A percentile compares a stretch with the other conserved stretches of the same genome.
Conservation (phyloP, 2,888 invertebrate genomes). For the Papilio protenor region DNA sequence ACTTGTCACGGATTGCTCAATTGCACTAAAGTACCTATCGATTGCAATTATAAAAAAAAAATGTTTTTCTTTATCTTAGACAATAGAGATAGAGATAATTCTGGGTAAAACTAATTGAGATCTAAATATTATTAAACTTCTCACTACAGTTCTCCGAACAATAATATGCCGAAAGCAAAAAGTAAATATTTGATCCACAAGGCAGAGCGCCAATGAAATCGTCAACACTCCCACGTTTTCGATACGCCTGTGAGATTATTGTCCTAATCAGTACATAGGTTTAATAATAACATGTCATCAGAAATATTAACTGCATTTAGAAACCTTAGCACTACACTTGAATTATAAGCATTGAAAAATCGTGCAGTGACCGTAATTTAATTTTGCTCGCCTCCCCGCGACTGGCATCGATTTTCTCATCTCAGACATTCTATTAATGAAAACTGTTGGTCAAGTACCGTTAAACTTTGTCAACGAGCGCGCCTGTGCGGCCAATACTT, state of each 20-base stretch:
- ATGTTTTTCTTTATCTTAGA: no score
- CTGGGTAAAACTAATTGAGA: neutral
- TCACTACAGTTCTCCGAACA: neutral
- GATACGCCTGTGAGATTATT: neutral
- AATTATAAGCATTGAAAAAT: no score
- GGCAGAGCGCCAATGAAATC: neutral
- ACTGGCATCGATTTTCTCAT: neutral
- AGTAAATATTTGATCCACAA: neutral
- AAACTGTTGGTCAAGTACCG: constrained; percentile 7
- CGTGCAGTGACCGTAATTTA: no score
- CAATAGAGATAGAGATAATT: neutral
- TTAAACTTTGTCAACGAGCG: constrained; percentile 2
- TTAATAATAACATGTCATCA: neutral
- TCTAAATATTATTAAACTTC: neutral
- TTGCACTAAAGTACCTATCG: neutral
- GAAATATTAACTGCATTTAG: neutral
- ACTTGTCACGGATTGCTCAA: neutral
- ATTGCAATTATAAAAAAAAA: neutral
- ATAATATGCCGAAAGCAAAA: neutral
- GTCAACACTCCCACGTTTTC: neutral
- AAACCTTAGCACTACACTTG: neutral
- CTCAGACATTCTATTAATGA: neutral
- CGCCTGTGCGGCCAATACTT: neutral
- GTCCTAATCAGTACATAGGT: neutral
- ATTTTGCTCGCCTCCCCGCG: no score